Evolutionary conservation across 1,140 invertebrate genomes (phyloP).

Genomic region (Hesperophylax magnus): DNA sequence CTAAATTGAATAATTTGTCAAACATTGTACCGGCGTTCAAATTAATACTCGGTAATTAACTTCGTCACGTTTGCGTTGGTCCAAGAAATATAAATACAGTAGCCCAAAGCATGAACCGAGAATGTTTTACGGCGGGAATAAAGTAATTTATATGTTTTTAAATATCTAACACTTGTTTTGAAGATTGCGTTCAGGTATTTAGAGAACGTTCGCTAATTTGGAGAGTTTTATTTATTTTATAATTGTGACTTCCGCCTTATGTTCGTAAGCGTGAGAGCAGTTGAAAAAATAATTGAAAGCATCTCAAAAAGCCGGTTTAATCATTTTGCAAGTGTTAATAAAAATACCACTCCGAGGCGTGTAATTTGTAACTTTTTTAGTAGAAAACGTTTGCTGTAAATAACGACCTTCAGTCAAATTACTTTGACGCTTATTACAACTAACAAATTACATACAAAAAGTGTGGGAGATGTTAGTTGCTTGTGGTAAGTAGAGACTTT

Average conservation of each 20-base stretch:
- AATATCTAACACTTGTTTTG: constrained; percentile 49
- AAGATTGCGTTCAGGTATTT: constrained; percentile 39
- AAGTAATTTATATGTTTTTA: constrained; percentile 49
- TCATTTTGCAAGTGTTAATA: not conserved
- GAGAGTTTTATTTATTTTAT: constrained; percentile 48
- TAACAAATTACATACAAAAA: no score
- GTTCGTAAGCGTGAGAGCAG: constrained; percentile 1
- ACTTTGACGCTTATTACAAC: no score
- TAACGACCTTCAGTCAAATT: no score
- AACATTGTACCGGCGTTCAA: no score
- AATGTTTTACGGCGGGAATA: constrained; percentile 51
- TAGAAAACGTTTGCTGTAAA: no score
- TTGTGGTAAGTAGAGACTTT: no score
- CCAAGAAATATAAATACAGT: constrained; percentile 38
- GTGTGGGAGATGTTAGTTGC: no score
- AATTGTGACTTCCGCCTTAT: constrained; percentile 20
- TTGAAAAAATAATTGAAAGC: not conserved
- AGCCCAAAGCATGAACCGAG: not conserved
- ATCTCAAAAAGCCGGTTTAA: constrained; percentile 14
- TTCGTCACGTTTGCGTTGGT: constrained; percentile 10
- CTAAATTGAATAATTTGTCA: no score
- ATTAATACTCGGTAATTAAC: constrained; percentile 11
- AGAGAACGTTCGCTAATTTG: constrained; percentile 53
- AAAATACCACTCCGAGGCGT: no score
- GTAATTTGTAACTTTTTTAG: no score